Evolutionary conservation across 1,140 invertebrate species (phyloP).

Genomic region (Whitmania pigra): DNA sequence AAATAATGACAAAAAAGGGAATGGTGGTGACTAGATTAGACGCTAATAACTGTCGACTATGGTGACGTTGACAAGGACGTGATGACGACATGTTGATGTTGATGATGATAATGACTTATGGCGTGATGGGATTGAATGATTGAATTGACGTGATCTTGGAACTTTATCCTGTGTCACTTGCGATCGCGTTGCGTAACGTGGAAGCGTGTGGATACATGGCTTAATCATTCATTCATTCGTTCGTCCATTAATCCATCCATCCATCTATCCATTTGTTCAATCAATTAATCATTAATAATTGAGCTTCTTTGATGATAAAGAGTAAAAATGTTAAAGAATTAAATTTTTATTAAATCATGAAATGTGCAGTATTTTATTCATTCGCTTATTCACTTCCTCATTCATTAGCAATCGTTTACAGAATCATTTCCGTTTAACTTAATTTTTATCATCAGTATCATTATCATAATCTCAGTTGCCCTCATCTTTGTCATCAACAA

Average conservation of each 20-base stretch:
- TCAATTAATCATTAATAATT: not conserved
- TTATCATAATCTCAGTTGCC: not conserved
- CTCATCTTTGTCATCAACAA: not conserved
- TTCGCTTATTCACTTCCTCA: constrained; percentile 24
- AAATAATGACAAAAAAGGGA: not conserved
- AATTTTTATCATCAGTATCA: not conserved
- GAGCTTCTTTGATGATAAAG: not conserved
- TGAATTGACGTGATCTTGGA: not conserved
- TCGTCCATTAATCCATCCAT: not conserved
- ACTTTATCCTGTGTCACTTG: not conserved
- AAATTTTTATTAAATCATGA: not conserved
- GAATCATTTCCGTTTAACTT: too few relatives aligned
- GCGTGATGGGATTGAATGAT: not conserved
- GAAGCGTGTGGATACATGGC: not conserved
- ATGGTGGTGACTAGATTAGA: not conserved
- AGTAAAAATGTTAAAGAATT: not conserved
- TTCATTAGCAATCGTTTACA: not conserved
- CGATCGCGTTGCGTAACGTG: not conserved
- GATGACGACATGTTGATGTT: not conserved
- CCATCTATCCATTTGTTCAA: not conserved
- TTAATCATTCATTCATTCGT: constrained; percentile 14
- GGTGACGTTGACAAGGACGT: not conserved
- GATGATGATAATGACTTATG: not conserved
- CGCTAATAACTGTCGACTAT: not conserved
- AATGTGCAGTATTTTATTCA: not conserved